These are phyloP conservation scores for Coryphaenoides rupestris DNA, from an alignment of 2,113 vertebrate species.

Conservation along the genomic window DNA sequence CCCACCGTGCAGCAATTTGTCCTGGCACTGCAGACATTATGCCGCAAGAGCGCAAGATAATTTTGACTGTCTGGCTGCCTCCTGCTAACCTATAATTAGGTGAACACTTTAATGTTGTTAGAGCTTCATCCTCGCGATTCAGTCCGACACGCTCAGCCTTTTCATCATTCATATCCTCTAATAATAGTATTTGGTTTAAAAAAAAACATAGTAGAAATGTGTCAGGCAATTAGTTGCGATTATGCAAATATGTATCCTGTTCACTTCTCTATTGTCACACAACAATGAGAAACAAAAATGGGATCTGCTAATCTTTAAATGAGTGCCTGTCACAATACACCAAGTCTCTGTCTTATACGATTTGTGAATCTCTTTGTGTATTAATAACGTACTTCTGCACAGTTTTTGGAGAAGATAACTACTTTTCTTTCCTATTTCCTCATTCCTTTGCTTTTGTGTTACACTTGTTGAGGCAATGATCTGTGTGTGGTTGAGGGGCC, in stretches of 20 bases:
- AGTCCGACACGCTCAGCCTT: conserved; percentile 27
- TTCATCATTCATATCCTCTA: conserved; percentile 52
- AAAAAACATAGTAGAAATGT: conserved; percentile 17
- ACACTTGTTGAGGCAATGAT: neutral
- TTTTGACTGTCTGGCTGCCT: conserved; percentile 39
- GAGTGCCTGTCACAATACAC: too few relatives aligned
- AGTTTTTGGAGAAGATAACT: too few relatives aligned
- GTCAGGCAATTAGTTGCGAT: conserved; percentile 22
- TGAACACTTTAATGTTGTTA: conserved; percentile 62
- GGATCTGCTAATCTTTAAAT: neutral
- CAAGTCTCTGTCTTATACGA: too few relatives aligned
- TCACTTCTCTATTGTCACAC: neutral
- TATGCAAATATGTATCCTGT: conserved; percentile 18
- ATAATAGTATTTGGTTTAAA: conserved; percentile 34
- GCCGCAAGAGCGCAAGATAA: conserved; percentile 35
- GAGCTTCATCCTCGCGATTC: conserved; percentile 30
- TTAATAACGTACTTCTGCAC: neutral
- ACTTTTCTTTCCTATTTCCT: neutral
- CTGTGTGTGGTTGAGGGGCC: too few relatives aligned
- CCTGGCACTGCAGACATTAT: conserved; percentile 33
- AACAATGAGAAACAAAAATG: conserved; percentile 1
- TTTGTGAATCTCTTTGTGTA: neutral
- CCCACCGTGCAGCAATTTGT: conserved; percentile 22
- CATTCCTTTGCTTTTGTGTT: neutral
- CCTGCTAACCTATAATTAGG: conserved; percentile 56